These are phyloP conservation scores for Zele albiditarsus DNA, from an alignment of 2,888 invertebrate species.

Conservation along the genomic window DNA sequence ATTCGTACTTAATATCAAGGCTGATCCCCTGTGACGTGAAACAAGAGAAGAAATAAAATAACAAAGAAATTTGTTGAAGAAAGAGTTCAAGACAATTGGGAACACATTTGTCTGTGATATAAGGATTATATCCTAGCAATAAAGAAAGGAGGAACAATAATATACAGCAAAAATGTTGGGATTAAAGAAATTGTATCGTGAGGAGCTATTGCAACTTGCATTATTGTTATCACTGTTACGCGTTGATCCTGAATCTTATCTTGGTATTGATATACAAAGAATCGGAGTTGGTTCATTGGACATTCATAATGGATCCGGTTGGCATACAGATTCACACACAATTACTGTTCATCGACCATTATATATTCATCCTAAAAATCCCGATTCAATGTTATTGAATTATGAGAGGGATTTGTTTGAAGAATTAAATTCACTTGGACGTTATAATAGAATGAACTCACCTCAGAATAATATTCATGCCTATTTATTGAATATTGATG, in stretches of 20 bases:
- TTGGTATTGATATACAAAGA: conserved; percentile 77
- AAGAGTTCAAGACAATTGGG: background rate
- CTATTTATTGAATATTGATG: conserved; percentile 78
- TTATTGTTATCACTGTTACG: conserved; percentile 86
- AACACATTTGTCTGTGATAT: conserved; percentile 44
- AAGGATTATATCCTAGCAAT: conserved; percentile 28
- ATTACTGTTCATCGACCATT: conserved; percentile 76
- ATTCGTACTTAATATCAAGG: conserved; percentile 57
- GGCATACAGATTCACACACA: conserved; percentile 78
- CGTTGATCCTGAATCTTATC: conserved; percentile 82
- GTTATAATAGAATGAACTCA: conserved; percentile 75
- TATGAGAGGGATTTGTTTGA: conserved; percentile 84
- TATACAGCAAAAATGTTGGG: conserved; percentile 79
- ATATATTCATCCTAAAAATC: conserved; percentile 81
- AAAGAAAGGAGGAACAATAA: background rate
- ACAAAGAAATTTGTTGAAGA: background rate
- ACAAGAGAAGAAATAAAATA: background rate
- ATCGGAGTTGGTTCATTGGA: conserved; percentile 74
- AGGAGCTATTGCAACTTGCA: conserved; percentile 87
- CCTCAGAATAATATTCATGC: conserved; percentile 74
- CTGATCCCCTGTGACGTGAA: conserved; percentile 55
- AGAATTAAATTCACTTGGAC: conserved; percentile 82
- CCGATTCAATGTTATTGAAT: conserved; percentile 81
- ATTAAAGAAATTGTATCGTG: conserved; percentile 86
- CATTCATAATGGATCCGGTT: conserved; percentile 81